Evolutionary conservation across 2,888 invertebrate species (phyloP).

Genomic region (Zelleria hepariella): DNA sequence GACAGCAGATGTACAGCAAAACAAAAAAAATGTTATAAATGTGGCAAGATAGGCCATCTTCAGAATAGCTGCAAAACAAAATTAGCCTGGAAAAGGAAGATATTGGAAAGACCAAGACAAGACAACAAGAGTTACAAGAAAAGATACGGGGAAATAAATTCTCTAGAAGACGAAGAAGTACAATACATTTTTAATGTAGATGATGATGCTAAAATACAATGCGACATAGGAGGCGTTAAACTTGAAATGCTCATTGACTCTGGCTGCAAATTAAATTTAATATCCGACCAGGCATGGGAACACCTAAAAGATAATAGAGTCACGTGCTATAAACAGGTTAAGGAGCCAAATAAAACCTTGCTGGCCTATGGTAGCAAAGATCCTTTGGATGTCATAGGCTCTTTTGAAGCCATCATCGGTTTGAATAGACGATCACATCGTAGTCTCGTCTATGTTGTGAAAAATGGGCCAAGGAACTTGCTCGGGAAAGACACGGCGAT

Average conservation of each 20-base stretch:
- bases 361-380: conserved; percentile 11
- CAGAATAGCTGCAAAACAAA: conserved; percentile 7
- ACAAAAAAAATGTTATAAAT: conserved; percentile 6
- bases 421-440: not conserved
- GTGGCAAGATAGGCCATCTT: conserved; percentile 11
- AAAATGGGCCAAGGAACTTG: not conserved
- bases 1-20: conserved; percentile 4
- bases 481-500: conserved; percentile 6
- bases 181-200: conserved; percentile 13
- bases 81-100: not conserved
- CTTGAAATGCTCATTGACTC: conserved; percentile 18
- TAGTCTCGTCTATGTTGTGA: not conserved
- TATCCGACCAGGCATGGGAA: conserved; percentile 9
- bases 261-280: conserved; percentile 15
- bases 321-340: not conserved
- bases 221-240: conserved; percentile 18
- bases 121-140: not conserved
- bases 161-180: conserved; percentile 1
- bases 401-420: not conserved
- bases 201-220: conserved; percentile 14
- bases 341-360: conserved; percentile 8
- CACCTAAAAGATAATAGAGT: conserved; percentile 1
- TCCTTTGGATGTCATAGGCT: conserved; percentile 5
- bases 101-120: not conserved
- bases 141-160: not conserved